These are phyloP conservation scores for Aricia agestis DNA, from an alignment of 1,140 invertebrate genomes.

Conservation along the genomic window DNA sequence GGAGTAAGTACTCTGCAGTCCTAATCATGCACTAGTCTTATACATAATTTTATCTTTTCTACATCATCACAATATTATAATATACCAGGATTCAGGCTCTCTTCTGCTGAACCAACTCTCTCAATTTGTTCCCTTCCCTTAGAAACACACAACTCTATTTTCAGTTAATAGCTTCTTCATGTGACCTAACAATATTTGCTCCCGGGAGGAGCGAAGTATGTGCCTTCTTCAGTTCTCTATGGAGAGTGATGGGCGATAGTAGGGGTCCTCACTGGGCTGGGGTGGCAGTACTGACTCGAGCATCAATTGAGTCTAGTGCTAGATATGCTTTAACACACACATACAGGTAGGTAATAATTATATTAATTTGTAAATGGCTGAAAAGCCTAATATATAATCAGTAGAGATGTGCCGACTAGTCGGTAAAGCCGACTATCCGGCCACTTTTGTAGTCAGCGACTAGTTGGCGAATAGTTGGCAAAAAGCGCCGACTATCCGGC, in stretches of 20 bases:
- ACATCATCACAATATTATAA: too few relatives aligned
- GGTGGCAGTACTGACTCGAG: conserved; percentile 78
- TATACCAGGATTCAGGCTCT: too few relatives aligned
- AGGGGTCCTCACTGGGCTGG: conserved; percentile 77
- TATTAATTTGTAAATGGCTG: neutral
- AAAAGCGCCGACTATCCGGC: too few relatives aligned
- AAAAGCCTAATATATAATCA: neutral
- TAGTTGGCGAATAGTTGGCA: too few relatives aligned
- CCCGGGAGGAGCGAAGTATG: conserved; percentile 66
- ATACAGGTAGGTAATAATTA: conserved; percentile 72
- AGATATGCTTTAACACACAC: conserved; percentile 79
- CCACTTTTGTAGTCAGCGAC: too few relatives aligned
- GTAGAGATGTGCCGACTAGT: too few relatives aligned
- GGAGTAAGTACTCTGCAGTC: conserved; percentile 45
- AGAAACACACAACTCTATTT: conserved; percentile 24
- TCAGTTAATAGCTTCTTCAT: conserved; percentile 65
- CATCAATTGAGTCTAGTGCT: conserved; percentile 77
- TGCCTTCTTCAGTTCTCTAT: conserved; percentile 68
- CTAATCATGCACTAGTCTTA: too few relatives aligned
- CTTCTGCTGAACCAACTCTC: too few relatives aligned
- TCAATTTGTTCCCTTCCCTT: too few relatives aligned
- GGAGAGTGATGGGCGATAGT: conserved; percentile 65
- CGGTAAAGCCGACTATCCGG: too few relatives aligned
- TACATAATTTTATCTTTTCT: too few relatives aligned
- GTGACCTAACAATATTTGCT: conserved; percentile 65